Evolutionary conservation across 1,140 invertebrate species (phyloP).

Genomic region (Augochlora pura): DNA sequence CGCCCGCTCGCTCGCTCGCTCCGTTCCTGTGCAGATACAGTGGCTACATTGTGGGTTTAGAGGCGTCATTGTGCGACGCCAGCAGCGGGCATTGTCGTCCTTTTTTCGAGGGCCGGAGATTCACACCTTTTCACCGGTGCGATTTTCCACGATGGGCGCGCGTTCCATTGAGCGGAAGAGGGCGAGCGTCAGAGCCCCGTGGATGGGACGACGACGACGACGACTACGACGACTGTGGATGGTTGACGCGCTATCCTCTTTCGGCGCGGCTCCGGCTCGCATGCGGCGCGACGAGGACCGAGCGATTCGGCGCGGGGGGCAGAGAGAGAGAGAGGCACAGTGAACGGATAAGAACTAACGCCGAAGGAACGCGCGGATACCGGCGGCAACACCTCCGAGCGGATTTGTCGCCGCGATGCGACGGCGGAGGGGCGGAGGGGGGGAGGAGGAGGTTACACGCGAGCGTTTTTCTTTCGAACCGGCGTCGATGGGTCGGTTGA

Average conservation of each 20-base stretch:
- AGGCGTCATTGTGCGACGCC: conserved; percentile 69
- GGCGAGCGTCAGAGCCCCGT: conserved; percentile 17
- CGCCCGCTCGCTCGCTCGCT: conserved; percentile 8
- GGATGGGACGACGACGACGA: conserved; percentile 21
- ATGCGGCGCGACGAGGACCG: not conserved
- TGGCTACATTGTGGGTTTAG: conserved; percentile 74
- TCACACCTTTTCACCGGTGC: conserved; percentile 75
- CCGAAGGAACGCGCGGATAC: conserved; percentile 47
- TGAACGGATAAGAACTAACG: conserved; percentile 39
- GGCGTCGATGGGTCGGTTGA: conserved; percentile 25
- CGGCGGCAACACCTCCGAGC: not conserved
- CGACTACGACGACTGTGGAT: too few relatives aligned
- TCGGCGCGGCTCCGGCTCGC: too few relatives aligned
- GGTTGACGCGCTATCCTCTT: too few relatives aligned
- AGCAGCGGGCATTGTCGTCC: conserved; percentile 72
- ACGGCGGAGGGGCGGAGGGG: too few relatives aligned
- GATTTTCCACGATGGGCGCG: conserved; percentile 72
- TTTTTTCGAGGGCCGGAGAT: conserved; percentile 72
- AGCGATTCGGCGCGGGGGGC: not conserved
- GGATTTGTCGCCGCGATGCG: conserved; percentile 19
- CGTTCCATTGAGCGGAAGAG: conserved; percentile 69
- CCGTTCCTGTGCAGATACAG: conserved; percentile 62
- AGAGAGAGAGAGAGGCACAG: conserved; percentile 8
- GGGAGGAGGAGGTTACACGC: conserved; percentile 15
- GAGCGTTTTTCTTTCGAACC: conserved; percentile 30